A percentile compares a stretch with the other conserved stretches of the same genome.
phyloP scores from a whole-genome alignment of 2,888 invertebrate species.

The Eledona agricola region DNA sequence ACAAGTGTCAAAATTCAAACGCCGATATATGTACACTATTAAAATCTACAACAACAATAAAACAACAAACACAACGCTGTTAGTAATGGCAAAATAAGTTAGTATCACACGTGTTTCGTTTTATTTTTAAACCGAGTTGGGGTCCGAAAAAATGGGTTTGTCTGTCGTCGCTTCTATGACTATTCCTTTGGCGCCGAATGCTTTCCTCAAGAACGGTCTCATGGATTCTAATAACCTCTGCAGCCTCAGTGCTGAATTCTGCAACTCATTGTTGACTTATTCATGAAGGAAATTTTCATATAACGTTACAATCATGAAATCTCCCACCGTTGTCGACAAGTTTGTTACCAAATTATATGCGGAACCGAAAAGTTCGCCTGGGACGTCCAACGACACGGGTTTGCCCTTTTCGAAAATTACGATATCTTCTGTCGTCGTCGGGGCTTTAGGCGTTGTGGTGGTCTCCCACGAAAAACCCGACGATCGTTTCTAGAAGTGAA shows the following conservation, averaged over 20 bases:
- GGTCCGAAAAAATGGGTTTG: slow-evolving; percentile 59
- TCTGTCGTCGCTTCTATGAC: slow-evolving; percentile 68
- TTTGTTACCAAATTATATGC: slow-evolving; percentile 74
- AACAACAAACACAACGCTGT: no score
- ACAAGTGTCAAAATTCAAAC: no score
- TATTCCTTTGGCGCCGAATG: slow-evolving; percentile 77
- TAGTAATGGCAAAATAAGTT: no score
- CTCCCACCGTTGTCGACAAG: slow-evolving; percentile 72
- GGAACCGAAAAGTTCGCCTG: slow-evolving; percentile 71
- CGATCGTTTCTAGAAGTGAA: slow-evolving; percentile 17
- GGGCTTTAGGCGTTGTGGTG: slow-evolving; percentile 51
- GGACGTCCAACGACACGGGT: slow-evolving; percentile 74
- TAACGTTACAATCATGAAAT: slow-evolving; percentile 70
- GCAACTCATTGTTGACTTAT: slow-evolving; percentile 55
- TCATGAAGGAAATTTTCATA: slow-evolving; percentile 1
- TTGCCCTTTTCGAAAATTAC: slow-evolving; percentile 71
- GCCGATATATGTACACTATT: no score
- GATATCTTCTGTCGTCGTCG: slow-evolving; percentile 66
- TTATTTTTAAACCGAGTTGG: slow-evolving; percentile 32
- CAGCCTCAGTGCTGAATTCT: slow-evolving; percentile 82
- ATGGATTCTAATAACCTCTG: slow-evolving; percentile 77
- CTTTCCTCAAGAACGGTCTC: slow-evolving; percentile 77
- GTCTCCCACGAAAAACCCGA: slow-evolving; percentile 52
- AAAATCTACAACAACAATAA: no score
- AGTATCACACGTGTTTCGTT: no score